These are phyloP conservation scores for Hippasteria phrygiana DNA, from an alignment of 53 echinoderm and acorn worm genomes.

Conservation along the genomic window DNA sequence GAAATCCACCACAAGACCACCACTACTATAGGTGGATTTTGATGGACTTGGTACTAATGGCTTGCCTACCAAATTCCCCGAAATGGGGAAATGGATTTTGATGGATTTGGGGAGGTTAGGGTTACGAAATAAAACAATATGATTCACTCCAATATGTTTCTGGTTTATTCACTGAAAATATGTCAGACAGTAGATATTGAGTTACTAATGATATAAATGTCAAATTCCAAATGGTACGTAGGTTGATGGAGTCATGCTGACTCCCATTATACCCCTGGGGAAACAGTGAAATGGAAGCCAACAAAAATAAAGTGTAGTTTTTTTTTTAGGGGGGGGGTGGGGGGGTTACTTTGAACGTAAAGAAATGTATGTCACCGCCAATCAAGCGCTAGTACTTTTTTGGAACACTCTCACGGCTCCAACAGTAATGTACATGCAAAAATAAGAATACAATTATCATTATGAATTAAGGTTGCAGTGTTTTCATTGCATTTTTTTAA, in stretches of 20 bases:
- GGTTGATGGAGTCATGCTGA: slow-evolving; percentile 49
- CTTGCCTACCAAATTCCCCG: too few species aligned
- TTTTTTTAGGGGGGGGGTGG: too few species aligned
- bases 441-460: too few species aligned
- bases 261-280: slow-evolving; percentile 28
- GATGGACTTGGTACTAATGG: too few species aligned
- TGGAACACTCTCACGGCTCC: too few species aligned
- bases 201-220: slow-evolving; percentile 46
- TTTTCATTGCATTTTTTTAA: too few species aligned
- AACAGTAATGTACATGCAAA: too few species aligned
- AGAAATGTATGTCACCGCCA: background rate
- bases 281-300: background rate
- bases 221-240: slow-evolving; percentile 34
- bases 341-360: background rate
- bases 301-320: background rate
- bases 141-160: slow-evolving; percentile 33
- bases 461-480: too few species aligned
- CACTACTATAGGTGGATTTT: too few species aligned
- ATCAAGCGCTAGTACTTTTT: background rate
- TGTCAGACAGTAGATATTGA: slow-evolving; percentile 22
- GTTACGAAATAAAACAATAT: slow-evolving; percentile 16
- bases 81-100: too few species aligned
- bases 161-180: background rate
- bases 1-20: too few species aligned
- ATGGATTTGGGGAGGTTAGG: too few species aligned